These are phyloP conservation scores for Aspidiotus rigidus DNA, from an alignment of 2,888 invertebrate genomes.

Conservation along the genomic window DNA sequence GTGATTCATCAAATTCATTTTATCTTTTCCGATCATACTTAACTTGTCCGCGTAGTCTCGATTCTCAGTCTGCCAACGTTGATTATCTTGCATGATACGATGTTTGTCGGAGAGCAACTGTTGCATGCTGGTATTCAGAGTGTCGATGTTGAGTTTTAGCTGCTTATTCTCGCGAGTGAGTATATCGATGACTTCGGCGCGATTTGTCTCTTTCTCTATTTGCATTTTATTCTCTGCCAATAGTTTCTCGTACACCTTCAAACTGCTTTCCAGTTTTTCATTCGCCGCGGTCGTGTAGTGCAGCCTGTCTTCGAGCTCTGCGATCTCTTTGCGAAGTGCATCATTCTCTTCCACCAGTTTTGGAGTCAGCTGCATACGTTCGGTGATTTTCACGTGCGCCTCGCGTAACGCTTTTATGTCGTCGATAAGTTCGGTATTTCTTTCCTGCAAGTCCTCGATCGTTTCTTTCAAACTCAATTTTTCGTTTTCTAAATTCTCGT, in stretches of 20 bases:
- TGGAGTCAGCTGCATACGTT: constrained; percentile 12
- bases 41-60: constrained; percentile 1
- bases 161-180: constrained; percentile 15
- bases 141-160: constrained; percentile 12
- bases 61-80: constrained; percentile 1
- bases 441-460: constrained; percentile 1
- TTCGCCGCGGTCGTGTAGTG: neutral
- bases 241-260: constrained; percentile 25
- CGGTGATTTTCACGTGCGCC: constrained; percentile 18
- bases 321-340: constrained; percentile 5
- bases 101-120: constrained; percentile 14
- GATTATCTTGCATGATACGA: constrained; percentile 14
- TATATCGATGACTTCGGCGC: neutral
- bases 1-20: constrained; percentile 5
- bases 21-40: neutral
- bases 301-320: neutral
- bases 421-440: constrained; percentile 11
- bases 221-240: constrained; percentile 17
- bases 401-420: constrained; percentile 10
- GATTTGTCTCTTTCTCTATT: constrained; percentile 8
- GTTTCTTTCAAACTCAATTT: constrained; percentile 16
- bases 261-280: constrained; percentile 17
- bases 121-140: constrained; percentile 5
- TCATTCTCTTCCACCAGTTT: constrained; percentile 15
- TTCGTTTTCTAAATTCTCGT: constrained; percentile 25